A percentile compares a stretch with the other conserved stretches of the same genome.
phyloP scores from a whole-genome alignment of 2,113 vertebrate species.

The Apistogramma diplotaenia region DNA sequence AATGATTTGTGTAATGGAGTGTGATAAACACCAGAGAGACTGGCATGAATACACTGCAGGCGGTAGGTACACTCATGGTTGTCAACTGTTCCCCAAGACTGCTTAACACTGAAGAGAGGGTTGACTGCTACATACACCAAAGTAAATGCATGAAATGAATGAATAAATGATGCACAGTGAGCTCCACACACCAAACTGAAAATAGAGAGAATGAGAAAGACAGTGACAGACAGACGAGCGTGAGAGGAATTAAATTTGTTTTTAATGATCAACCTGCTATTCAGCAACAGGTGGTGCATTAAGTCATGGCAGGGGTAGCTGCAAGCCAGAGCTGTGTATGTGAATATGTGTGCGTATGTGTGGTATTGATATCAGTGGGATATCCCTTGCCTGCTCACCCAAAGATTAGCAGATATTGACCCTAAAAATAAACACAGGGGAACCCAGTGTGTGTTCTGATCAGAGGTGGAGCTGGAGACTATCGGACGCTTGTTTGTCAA shows the following conservation, averaged over 20 bases:
- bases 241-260: conserved; percentile 12
- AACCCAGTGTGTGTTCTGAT: neutral
- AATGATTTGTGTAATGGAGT: neutral
- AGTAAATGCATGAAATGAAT: neutral
- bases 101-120: neutral
- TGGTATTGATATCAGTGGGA: neutral
- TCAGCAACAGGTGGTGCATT: conserved; percentile 35
- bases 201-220: conserved; percentile 2
- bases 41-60: neutral
- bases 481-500: neutral
- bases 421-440: conserved; percentile 33
- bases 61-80: neutral
- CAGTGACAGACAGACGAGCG: conserved; percentile 3
- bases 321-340: neutral
- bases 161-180: neutral
- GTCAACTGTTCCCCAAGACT: neutral
- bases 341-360: neutral
- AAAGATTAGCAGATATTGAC: conserved; percentile 8
- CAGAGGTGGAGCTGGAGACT: neutral
- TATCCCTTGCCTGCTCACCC: neutral
- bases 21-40: neutral
- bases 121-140: neutral
- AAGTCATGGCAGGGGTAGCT: neutral
- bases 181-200: neutral
- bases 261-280: conserved; percentile 24